A percentile compares a stretch with the other conserved stretches of the same genome.
Evolutionary conservation across 2,888 invertebrate species (phyloP).

Genomic region (Zygogramma bicolorata): DNA sequence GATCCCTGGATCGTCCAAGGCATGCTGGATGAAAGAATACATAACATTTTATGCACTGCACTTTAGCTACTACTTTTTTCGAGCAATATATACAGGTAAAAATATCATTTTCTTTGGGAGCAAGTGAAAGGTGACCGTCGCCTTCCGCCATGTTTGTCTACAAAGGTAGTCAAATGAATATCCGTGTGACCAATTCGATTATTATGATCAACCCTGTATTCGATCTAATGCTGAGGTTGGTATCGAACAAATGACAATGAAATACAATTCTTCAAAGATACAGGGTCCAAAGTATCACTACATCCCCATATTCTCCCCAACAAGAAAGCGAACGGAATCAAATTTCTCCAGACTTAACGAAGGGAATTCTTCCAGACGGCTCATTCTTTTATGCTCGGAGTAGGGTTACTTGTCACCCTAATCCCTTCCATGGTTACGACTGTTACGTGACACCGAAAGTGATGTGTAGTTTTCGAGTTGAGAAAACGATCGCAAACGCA

Average conservation of each 20-base stretch:
- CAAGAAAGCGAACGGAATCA: neutral
- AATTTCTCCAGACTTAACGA: conserved; percentile 8
- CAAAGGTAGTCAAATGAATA: no score
- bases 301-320: neutral
- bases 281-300: neutral
- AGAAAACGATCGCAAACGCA: neutral
- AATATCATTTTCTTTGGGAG: neutral
- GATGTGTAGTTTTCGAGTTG: conserved; percentile 12
- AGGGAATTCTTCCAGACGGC: conserved; percentile 24
- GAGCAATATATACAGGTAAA: neutral
- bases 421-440: conserved; percentile 14
- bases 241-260: no score
- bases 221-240: no score
- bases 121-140: neutral
- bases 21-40: neutral
- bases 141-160: neutral
- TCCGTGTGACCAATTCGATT: no score
- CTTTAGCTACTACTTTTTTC: neutral
- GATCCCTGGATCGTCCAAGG: neutral
- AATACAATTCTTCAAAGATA: no score
- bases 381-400: neutral
- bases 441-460: neutral
- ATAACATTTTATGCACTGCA: neutral
- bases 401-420: conserved; percentile 15
- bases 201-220: no score